phyloP scores from a whole-genome alignment of 2,113 vertebrate genomes.

The Meles meles region DNA sequence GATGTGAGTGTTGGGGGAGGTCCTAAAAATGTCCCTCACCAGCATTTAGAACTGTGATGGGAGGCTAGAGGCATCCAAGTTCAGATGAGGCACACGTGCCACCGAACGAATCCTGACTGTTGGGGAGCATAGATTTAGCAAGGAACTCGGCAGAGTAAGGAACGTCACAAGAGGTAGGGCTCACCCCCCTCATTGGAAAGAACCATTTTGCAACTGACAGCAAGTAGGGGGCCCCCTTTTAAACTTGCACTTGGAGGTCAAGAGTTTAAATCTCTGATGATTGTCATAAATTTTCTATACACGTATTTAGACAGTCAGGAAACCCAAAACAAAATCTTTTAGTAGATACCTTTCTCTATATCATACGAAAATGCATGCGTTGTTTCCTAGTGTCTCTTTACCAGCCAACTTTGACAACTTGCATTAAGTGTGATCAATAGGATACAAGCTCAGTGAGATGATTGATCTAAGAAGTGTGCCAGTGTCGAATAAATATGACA shows the following conservation, averaged over 20 bases:
- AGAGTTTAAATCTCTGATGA: not conserved
- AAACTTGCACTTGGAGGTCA: not conserved
- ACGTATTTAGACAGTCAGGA: not conserved
- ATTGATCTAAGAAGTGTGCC: not conserved
- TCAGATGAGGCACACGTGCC: not conserved
- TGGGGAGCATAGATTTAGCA: rapidly evolving
- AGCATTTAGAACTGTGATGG: rapidly evolving
- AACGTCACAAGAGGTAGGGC: not conserved
- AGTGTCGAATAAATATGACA: not conserved
- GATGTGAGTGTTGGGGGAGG: not conserved
- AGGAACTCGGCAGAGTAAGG: not conserved
- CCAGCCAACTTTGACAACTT: not conserved
- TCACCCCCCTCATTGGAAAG: not conserved
- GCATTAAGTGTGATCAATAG: not conserved
- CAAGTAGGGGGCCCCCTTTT: not conserved
- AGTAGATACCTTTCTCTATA: not conserved
- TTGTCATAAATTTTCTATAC: not conserved
- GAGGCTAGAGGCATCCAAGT: not conserved
- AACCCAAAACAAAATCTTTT: not conserved
- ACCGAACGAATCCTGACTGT: not conserved
- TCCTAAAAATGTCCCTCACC: too few relatives aligned
- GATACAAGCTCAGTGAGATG: not conserved
- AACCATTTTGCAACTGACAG: not conserved
- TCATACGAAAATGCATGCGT: not conserved
- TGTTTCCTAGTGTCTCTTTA: not conserved